phyloP scores from a whole-genome alignment of 1,140 invertebrate genomes.

The Dendrolimus kikuchii region DNA sequence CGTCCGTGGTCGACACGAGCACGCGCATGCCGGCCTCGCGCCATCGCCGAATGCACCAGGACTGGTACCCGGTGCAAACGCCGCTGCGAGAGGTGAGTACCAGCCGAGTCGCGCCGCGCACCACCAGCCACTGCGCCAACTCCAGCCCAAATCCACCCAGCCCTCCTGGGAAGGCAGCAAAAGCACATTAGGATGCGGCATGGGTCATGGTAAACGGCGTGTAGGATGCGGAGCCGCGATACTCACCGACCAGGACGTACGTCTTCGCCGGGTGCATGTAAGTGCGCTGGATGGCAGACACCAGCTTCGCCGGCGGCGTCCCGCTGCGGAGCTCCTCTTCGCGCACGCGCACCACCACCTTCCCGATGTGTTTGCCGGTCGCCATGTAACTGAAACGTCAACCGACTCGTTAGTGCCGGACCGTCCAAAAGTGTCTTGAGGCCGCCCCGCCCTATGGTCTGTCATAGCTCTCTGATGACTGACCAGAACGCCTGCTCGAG shows the following conservation, averaged over 20 bases:
- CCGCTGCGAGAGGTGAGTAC: constrained; percentile 86
- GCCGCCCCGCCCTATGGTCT: background rate
- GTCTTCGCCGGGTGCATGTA: too few relatives aligned
- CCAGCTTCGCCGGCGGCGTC: constrained; percentile 65
- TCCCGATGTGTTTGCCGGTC: constrained; percentile 97
- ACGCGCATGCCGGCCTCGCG: constrained; percentile 80
- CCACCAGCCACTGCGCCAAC: constrained; percentile 87
- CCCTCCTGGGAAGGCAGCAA: constrained; percentile 71
- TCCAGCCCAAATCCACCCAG: constrained; percentile 94
- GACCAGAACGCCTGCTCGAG: constrained; percentile 92
- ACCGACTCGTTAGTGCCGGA: background rate
- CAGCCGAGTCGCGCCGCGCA: constrained; percentile 83
- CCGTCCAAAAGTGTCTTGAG: background rate
- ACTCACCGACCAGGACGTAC: too few relatives aligned
- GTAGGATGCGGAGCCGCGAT: too few relatives aligned
- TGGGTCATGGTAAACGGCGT: too few relatives aligned
- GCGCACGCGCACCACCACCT: constrained; percentile 92
- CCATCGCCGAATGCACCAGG: constrained; percentile 65
- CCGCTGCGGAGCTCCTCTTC: constrained; percentile 76
- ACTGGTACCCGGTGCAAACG: constrained; percentile 61
- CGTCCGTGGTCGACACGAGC: constrained; percentile 79
- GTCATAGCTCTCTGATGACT: background rate
- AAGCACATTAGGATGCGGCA: too few relatives aligned
- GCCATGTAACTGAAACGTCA: constrained; percentile 84
- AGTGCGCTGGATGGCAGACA: constrained; percentile 86